A percentile compares a stretch with the other conserved stretches of the same genome.
These are phyloP conservation scores for Platypus cylindrus DNA, from an alignment of 2,888 invertebrate species.

Conservation along the genomic window DNA sequence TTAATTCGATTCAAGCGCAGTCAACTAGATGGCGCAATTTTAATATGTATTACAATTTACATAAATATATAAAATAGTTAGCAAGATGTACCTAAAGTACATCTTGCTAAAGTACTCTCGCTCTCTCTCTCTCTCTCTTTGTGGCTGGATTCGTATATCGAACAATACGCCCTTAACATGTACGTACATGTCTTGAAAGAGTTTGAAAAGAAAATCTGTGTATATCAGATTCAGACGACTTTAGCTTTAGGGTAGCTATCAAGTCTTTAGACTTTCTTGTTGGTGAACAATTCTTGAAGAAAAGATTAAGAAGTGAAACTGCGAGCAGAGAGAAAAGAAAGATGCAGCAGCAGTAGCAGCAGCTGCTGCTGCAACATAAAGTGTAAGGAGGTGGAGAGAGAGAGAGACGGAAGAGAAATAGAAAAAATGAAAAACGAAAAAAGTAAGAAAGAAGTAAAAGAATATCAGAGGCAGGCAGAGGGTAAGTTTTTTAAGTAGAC, in stretches of 20 bases:
- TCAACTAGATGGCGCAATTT: no score
- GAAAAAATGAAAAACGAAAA: not conserved
- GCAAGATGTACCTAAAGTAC: not conserved
- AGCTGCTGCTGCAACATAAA: no score
- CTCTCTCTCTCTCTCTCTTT: not conserved
- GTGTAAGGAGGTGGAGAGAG: constrained; percentile 2
- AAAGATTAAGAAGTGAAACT: no score
- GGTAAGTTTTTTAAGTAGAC: constrained; percentile 13
- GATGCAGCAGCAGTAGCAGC: constrained; percentile 1
- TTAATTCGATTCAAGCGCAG: no score
- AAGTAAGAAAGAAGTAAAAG: not conserved
- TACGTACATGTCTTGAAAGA: constrained; percentile 2
- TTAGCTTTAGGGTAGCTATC: constrained; percentile 12
- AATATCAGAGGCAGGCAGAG: constrained; percentile 2
- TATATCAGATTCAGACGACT: constrained; percentile 15
- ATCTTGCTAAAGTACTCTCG: not conserved
- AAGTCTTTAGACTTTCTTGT: no score
- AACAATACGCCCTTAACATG: not conserved
- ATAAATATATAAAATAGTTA: no score
- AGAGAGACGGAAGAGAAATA: not conserved
- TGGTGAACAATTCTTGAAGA: constrained; percentile 8
- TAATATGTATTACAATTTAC: no score
- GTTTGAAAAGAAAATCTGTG: constrained; percentile 7
- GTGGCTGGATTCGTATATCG: constrained; percentile 3
- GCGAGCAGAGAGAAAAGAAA: constrained; percentile 10